Conservation (phyloP, 2,113 vertebrate species). For the Chaenogobius annularis region DNA sequence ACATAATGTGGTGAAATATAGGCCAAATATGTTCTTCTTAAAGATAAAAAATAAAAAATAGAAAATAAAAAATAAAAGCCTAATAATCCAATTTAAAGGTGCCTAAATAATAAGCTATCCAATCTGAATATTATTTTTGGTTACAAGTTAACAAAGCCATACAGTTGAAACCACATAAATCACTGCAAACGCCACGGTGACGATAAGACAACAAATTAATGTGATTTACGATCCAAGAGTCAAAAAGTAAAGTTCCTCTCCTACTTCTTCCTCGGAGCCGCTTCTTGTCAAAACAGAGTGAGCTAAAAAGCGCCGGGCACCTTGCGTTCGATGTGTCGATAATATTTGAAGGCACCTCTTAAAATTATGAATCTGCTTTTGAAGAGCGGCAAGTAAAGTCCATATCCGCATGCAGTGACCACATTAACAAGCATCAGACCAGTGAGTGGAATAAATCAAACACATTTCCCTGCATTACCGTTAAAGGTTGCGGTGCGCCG, state of each 20-base stretch:
- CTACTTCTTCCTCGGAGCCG: slow-evolving; percentile 64
- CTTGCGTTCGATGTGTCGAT: slow-evolving; percentile 66
- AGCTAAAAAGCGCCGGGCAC: slow-evolving; percentile 63
- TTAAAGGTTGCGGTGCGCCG: slow-evolving; percentile 92
- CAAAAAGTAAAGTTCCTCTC: slow-evolving; percentile 81
- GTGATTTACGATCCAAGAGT: slow-evolving; percentile 88
- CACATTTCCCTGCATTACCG: slow-evolving; percentile 79
- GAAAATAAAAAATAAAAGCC: background rate
- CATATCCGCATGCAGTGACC: slow-evolving; percentile 65
- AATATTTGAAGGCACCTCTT: slow-evolving; percentile 74
- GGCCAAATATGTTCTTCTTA: too few species aligned
- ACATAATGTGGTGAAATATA: slow-evolving; percentile 20
- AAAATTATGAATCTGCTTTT: slow-evolving; percentile 59
- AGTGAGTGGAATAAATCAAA: slow-evolving; percentile 86
- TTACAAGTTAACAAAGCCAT: slow-evolving; percentile 76
- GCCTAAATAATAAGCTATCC: slow-evolving; percentile 28
- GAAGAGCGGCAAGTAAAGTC: slow-evolving; percentile 44
- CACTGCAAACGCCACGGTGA: slow-evolving; percentile 79
- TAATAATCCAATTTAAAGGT: slow-evolving; percentile 21
- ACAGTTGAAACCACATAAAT: slow-evolving; percentile 85
- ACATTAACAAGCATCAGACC: slow-evolving; percentile 82
- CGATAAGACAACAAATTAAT: slow-evolving; percentile 87
- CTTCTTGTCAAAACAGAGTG: slow-evolving; percentile 70
- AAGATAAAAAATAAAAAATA: background rate
- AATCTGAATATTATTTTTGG: slow-evolving; percentile 63